Base-by-base conservation (phyloP, 2,888 invertebrate species). In the Folsomia candida region DNA sequence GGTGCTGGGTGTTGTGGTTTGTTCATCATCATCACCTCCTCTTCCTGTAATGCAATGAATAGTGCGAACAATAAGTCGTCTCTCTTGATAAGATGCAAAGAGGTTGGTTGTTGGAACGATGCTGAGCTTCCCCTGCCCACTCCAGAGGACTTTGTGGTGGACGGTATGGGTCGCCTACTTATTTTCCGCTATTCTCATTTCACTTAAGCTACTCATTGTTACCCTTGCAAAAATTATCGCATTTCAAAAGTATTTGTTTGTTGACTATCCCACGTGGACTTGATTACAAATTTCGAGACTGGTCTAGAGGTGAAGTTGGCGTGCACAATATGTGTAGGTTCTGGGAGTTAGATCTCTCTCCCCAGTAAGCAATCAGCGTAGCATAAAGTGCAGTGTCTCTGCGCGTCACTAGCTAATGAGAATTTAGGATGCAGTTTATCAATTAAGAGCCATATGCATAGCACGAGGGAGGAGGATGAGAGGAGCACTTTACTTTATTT, bases 61-160 rank as follows among this genome's bases (percentile, higher is more conserved):
- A 24, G 29, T 64, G 51, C 18, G 9, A 64, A 64, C n/a, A n/a
- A n/a, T 14, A 37, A 37, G 37, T 37, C 54, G 6, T 54, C 54
- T 20, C 61, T 73, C 9, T 58, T 73, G 37, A 73, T 73, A 70
- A 70, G 70, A 65, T 73, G 73, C 70, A 70, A 70, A 61, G 73
- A 73, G 70, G 73, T 73, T 66, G 73, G 73, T 24, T 73, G 73
- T 60, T 73, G 73, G 73, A 70, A 70, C 60, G 70, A 73, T 22
- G 65, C 60, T 26, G 28, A 14, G 20, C 24, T 64, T n/a, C 51
- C 64, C 47, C 14, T 37, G 14, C 54, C 18, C 18, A 22, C 22
- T 18, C 11, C 20, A 9, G 65, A 65, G 20, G 65, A 65, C 6
- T 65, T 65, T 54, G 51, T 65, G 26, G 65, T 65, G 25, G 65